Percentiles rank a stretch among this genome's conserved stretches.
Evolutionary conservation across 2,888 invertebrate species (phyloP).

Genomic region (Troides helena): DNA sequence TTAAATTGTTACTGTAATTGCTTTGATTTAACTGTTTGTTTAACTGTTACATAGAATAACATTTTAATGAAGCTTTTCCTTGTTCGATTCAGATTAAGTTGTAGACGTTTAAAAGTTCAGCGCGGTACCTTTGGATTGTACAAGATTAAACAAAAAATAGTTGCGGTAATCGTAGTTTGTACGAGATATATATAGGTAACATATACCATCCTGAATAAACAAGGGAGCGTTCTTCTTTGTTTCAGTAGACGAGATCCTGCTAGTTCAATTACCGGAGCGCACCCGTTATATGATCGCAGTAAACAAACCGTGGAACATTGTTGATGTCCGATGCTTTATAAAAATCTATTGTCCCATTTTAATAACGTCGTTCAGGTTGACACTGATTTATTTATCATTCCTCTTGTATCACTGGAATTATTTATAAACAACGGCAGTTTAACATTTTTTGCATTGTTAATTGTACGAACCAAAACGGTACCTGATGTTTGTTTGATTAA

Average conservation of each 20-base stretch:
- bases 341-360: not conserved
- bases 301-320: not conserved
- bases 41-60: too few relatives aligned
- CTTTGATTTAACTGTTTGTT: too few relatives aligned
- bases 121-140: not conserved
- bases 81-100: not conserved
- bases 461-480: not conserved
- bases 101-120: not conserved
- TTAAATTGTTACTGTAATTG: too few relatives aligned
- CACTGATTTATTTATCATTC: not conserved
- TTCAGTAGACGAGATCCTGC: slow-evolving; percentile 5
- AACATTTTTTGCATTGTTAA: not conserved
- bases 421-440: not conserved
- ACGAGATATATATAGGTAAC: not conserved
- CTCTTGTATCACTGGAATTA: not conserved
- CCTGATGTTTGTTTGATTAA: too few relatives aligned
- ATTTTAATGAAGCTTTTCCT: too few relatives aligned
- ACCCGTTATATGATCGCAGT: slow-evolving; percentile 1
- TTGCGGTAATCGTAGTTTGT: not conserved
- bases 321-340: not conserved
- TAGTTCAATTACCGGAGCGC: slow-evolving; percentile 7
- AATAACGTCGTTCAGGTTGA: not conserved
- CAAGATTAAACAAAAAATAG: not conserved
- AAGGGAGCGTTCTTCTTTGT: slow-evolving; percentile 10
- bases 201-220: slow-evolving; percentile 13